phyloP scores from a whole-genome alignment of 2,797 vertebrate species.

The Lycodopsis pacificus region DNA sequence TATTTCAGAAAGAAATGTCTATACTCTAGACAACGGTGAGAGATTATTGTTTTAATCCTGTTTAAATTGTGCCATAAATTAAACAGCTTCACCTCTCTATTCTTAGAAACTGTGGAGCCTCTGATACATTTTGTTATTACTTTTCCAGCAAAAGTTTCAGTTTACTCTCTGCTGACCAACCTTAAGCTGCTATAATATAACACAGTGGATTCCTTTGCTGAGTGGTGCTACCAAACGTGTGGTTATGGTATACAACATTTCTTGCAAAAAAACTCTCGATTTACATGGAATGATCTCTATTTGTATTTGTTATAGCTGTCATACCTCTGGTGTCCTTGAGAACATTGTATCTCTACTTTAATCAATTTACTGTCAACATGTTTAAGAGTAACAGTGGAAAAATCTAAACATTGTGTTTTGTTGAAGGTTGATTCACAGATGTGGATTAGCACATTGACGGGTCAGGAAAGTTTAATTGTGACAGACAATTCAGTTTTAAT shows the following conservation, averaged over 20 bases:
- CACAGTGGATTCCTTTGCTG: constrained; percentile 10
- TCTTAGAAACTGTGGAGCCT: background rate
- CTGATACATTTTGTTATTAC: background rate
- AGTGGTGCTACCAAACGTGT: background rate
- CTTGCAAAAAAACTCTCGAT: background rate
- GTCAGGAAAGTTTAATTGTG: constrained; percentile 9
- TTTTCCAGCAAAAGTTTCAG: background rate
- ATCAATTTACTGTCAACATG: background rate
- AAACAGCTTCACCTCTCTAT: background rate
- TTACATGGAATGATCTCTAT: constrained; percentile 6
- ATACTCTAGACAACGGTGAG: no score
- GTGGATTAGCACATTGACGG: constrained; percentile 31
- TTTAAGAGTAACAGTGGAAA: background rate
- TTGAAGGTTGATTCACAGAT: constrained; percentile 12
- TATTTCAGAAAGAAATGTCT: background rate
- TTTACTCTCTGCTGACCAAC: constrained; percentile 5
- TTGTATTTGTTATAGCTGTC: background rate
- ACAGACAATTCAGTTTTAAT: background rate
- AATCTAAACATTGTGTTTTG: constrained; percentile 8
- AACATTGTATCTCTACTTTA: background rate
- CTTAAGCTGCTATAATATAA: constrained; percentile 11
- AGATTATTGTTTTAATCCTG: background rate
- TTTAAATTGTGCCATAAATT: background rate
- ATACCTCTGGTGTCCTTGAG: background rate
- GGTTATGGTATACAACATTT: background rate